Base-by-base conservation (phyloP, 1,140 invertebrate genomes). In the Macrobrachium rosenbergii region DNA sequence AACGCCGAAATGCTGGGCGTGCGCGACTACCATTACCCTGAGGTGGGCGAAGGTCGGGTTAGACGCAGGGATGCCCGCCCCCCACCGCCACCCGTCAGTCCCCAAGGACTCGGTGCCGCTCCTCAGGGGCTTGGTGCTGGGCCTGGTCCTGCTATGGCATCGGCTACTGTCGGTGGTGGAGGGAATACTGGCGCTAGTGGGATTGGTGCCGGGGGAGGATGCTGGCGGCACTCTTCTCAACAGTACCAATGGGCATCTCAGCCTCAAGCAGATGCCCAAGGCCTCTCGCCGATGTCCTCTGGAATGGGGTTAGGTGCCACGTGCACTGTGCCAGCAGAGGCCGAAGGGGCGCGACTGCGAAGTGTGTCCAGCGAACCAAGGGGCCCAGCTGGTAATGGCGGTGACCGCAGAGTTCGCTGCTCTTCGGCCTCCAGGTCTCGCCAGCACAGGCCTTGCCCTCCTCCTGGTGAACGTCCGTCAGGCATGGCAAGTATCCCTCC, bases 191-290 rank as follows among this genome's bases (percentile, higher is more conserved):
- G 96, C 86, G 95, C 95, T 2, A 95, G 96, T 90, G 95, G 96
- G 81, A 94, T 94, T 37, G 95, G 95, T 5, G 95, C 95, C 75
- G 91, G 96, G 76, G 95, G 96, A 90, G 95, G 95, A 3, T 94
- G 52, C 93, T 37, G 81, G 83, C 64, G 79, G 45, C 64, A 82
- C 58, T 87, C 64, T 43, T 85, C 88, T 17, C 83, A 82, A 45
- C 83, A 82, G 37, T n/a, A 59, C 12, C 72, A 81, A 64, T 85
- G 80, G 69, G 58, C 69, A 12, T 79, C 90, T 85, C 80, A 89
- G 89, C 58, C 90, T 75, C 90, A 89, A 12, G 90, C 89, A 63
- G 52, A 43, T 58, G 78, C 21, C 45, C 62, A 21, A 23, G 82
- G 37, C 16, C 45, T 72, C 5, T 52, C 67, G 43, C 37, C 64